Conservation (phyloP, 2,797 vertebrate genomes). For the Thalassophryne amazonica region DNA sequence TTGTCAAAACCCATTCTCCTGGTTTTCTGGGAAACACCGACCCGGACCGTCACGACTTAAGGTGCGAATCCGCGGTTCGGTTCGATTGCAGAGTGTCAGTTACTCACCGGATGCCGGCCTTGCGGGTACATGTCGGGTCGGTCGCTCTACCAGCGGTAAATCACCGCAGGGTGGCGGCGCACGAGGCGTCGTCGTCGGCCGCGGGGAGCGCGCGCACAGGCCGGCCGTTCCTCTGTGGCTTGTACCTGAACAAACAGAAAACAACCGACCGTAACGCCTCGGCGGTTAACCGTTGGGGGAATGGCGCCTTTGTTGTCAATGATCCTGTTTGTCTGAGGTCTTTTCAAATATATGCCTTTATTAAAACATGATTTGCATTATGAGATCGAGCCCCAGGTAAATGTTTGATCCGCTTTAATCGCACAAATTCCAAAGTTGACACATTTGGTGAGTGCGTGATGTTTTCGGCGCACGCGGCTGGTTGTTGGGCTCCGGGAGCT, state of each 20-base stretch:
- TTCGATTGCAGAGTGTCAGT: too few species aligned
- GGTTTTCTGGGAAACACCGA: too few species aligned
- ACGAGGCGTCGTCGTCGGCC: constrained; percentile 70
- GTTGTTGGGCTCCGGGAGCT: too few species aligned
- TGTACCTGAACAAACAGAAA: constrained; percentile 54
- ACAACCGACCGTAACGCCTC: neutral
- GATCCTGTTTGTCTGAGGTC: too few species aligned
- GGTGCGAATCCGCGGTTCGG: too few species aligned
- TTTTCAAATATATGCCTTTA: neutral
- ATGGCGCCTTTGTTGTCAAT: too few species aligned
- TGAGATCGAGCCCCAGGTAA: neutral
- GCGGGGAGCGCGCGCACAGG: constrained; percentile 48
- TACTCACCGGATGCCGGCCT: constrained; percentile 95
- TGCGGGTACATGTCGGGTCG: constrained; percentile 90
- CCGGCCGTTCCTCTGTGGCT: constrained; percentile 37
- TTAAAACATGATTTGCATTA: constrained; percentile 1
- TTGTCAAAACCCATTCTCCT: too few species aligned
- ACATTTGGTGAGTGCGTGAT: constrained; percentile 27
- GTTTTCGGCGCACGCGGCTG: too few species aligned
- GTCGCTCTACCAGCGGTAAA: too few species aligned
- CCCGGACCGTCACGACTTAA: too few species aligned
- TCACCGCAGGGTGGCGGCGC: constrained; percentile 75
- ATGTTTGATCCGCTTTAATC: constrained; percentile 7
- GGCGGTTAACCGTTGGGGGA: neutral
- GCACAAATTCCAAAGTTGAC: constrained; percentile 50